These are phyloP conservation scores for Meiosimyza platycephala DNA, from an alignment of 2,888 invertebrate genomes.

Conservation along the genomic window DNA sequence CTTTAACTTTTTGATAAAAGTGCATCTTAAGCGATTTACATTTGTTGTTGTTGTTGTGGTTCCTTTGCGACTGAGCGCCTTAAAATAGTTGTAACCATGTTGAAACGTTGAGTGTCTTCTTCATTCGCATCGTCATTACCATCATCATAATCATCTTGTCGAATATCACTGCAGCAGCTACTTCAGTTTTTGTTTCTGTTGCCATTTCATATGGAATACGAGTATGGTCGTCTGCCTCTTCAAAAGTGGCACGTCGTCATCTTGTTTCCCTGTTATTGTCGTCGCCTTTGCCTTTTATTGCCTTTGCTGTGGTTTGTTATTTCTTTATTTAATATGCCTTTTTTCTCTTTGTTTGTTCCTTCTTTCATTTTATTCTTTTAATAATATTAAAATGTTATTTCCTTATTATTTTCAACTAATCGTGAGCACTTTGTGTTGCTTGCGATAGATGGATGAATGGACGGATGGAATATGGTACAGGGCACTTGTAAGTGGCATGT, in stretches of 20 bases:
- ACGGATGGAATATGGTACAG: not conserved
- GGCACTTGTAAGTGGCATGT: no score
- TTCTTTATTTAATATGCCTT: not conserved
- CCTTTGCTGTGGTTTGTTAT: not conserved
- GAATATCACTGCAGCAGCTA: no score
- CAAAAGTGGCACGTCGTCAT: not conserved
- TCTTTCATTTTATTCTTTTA: slow-evolving; percentile 6
- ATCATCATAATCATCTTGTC: no score
- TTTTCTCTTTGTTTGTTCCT: not conserved
- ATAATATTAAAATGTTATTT: slow-evolving; percentile 31
- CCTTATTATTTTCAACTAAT: slow-evolving; percentile 27
- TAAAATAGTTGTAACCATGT: slow-evolving; percentile 2
- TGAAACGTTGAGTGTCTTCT: slow-evolving; percentile 3
- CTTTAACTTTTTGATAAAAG: slow-evolving; percentile 16
- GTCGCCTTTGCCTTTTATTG: slow-evolving; percentile 1
- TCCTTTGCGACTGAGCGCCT: not conserved
- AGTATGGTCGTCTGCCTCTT: not conserved
- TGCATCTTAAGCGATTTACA: slow-evolving; percentile 2
- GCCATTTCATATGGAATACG: no score
- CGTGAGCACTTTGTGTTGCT: not conserved
- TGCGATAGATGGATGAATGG: slow-evolving; percentile 4
- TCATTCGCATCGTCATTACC: not conserved
- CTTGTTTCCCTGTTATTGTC: not conserved
- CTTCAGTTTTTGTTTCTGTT: no score
- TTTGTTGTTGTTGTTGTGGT: not conserved